Base-by-base conservation (phyloP, 2,797 vertebrate species). In the Poecilia picta region DNA sequence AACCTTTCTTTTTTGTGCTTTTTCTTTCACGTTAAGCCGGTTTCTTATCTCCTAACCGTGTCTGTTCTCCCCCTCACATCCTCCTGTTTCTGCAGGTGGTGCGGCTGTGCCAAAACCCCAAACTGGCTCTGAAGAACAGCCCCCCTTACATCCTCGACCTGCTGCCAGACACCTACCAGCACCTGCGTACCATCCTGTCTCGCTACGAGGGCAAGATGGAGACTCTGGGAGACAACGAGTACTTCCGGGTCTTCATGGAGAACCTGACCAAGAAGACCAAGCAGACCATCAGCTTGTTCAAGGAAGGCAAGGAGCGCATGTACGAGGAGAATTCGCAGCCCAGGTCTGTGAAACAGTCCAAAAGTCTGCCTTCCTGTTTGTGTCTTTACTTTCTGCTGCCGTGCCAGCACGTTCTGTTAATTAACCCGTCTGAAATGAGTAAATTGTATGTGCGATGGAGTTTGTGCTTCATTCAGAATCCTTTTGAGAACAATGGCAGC, bases 171-270 rank as follows among this genome's bases (percentile, higher is more conserved):
- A 99, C 98, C 81, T 99, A 99, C 94, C 98, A 99, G 94, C 98
- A 99, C 89, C 97, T 99, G 36, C 97, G 98, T 47, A 98, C 97
- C 88, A 96, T 99, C 91, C 95, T 99, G 83, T 96, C 98, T 1
- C 97, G 98, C 93, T 99, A 99, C 0, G 98, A 99, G 91, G 98
- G 98, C 82, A 99, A 98, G 95, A 99, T 99, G 98, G 98, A 99
- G 87, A 98, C 95, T 5, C 92, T 99, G 71, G 98, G 98, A 2
- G 98, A 99, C 78, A 99, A 99, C 0, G 98, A 99, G 89, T 99
- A 99, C 85, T 99, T 99, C 91, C 95, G 98, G 0, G 98, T 99
- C 75, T 99, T 99, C 93, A 97, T 99, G 98, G 98, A 99, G 88
- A 99, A 99, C 92, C 89, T 99, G 82, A 97, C 97, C 89, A 99